Evolutionary conservation across 2,888 invertebrate species (phyloP).

Genomic region (Aphodius granarius): DNA sequence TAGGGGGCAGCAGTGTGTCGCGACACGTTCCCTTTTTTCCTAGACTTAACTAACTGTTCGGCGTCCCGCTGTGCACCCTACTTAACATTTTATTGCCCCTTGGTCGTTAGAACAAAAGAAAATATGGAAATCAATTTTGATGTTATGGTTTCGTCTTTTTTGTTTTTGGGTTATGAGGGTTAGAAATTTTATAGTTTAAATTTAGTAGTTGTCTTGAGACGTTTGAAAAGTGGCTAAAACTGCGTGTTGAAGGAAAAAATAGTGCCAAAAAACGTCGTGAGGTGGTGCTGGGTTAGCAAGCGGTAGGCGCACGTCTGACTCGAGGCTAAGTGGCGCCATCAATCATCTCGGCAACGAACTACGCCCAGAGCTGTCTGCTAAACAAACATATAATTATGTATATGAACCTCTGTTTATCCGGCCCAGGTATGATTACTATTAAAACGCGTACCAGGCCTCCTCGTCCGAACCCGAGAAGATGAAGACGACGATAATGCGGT

Average conservation of each 20-base stretch:
- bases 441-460: not conserved
- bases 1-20: not conserved
- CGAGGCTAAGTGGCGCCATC: slow-evolving; percentile 48
- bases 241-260: not conserved
- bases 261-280: not conserved
- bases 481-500: not conserved
- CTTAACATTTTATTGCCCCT: not conserved
- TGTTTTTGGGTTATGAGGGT: not conserved
- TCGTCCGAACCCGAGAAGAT: not conserved
- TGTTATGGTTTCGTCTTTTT: not conserved
- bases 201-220: no score
- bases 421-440: slow-evolving; percentile 50
- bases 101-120: not conserved
- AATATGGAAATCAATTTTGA: not conserved
- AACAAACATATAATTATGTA: slow-evolving; percentile 58
- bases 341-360: slow-evolving; percentile 51
- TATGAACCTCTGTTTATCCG: slow-evolving; percentile 55
- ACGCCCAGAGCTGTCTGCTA: slow-evolving; percentile 56
- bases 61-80: not conserved
- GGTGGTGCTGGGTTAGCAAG: not conserved
- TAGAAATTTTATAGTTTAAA: not conserved
- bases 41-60: not conserved
- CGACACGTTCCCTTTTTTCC: not conserved
- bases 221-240: not conserved
- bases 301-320: not conserved